phyloP scores from a whole-genome alignment of 2,113 vertebrate species.

The Calyptomena viridis region DNA sequence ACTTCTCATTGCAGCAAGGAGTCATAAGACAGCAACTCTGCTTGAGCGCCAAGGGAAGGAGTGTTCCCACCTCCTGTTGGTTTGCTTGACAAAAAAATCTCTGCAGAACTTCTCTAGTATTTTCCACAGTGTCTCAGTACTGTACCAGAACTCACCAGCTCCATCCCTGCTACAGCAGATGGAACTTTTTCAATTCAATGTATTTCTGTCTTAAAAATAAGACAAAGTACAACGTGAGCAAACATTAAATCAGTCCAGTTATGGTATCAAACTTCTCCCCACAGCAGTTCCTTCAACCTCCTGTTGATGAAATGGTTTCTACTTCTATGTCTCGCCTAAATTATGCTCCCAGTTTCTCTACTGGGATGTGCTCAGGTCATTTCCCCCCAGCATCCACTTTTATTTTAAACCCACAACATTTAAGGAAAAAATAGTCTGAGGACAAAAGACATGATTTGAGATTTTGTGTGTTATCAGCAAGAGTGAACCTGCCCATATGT shows the following conservation, averaged over 20 bases:
- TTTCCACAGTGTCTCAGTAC: neutral
- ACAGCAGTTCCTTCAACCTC: neutral
- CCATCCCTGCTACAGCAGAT: neutral
- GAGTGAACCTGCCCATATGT: neutral
- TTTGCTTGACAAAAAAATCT: neutral
- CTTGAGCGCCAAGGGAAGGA: neutral
- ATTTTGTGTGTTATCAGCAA: neutral
- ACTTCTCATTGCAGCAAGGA: constrained; percentile 25
- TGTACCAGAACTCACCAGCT: neutral
- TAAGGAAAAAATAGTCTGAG: neutral
- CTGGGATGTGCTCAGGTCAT: neutral
- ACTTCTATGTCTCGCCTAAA: neutral
- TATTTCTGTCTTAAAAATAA: neutral
- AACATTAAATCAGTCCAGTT: neutral
- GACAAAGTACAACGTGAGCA: neutral
- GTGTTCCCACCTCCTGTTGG: constrained; percentile 29
- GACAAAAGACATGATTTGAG: neutral
- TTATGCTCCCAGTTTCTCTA: neutral
- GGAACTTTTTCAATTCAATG: neutral
- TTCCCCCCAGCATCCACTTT: neutral
- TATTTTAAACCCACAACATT: fast-evolving
- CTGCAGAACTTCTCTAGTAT: constrained; percentile 14
- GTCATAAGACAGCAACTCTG: constrained; percentile 43
- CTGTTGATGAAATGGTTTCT: neutral
- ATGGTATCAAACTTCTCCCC: neutral